Percentiles rank a stretch among this genome's conserved stretches.
phyloP scores from a whole-genome alignment of 2,797 vertebrate species.

The Chelonia mydas region DNA sequence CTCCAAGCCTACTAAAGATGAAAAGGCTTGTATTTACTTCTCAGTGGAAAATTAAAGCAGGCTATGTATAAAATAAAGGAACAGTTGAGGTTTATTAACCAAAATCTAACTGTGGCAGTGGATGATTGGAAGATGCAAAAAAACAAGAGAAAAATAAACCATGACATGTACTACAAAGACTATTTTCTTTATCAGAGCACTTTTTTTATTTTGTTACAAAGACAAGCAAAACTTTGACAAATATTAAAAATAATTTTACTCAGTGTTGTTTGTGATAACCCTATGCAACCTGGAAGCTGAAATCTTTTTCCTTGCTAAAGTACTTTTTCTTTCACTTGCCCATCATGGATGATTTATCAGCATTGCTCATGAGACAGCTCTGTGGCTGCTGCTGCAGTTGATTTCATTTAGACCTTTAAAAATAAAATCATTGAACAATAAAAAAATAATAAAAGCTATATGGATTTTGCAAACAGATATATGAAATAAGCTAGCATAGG shows the following conservation, averaged over 20 bases:
- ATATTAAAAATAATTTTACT: constrained; percentile 26
- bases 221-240: not conserved
- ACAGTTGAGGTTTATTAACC: not conserved
- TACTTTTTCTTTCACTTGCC: constrained; percentile 1
- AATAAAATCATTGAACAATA: not conserved
- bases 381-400: not conserved
- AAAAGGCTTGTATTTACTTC: constrained; percentile 22
- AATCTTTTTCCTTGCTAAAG: not conserved
- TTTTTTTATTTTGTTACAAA: not conserved
- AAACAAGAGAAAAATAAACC: not conserved
- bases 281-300: not conserved
- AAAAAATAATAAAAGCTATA: not conserved
- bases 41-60: constrained; percentile 28
- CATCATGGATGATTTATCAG: not conserved
- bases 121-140: constrained; percentile 23
- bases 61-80: not conserved
- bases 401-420: not conserved
- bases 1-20: not conserved
- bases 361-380: not conserved
- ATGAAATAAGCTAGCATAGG: not conserved
- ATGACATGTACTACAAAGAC: not conserved
- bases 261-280: not conserved
- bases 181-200: not conserved
- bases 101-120: constrained; percentile 9
- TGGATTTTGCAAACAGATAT: rapidly evolving